Base-by-base conservation (phyloP, 2,113 vertebrate species). In the Phalacrocorax aristotelis region DNA sequence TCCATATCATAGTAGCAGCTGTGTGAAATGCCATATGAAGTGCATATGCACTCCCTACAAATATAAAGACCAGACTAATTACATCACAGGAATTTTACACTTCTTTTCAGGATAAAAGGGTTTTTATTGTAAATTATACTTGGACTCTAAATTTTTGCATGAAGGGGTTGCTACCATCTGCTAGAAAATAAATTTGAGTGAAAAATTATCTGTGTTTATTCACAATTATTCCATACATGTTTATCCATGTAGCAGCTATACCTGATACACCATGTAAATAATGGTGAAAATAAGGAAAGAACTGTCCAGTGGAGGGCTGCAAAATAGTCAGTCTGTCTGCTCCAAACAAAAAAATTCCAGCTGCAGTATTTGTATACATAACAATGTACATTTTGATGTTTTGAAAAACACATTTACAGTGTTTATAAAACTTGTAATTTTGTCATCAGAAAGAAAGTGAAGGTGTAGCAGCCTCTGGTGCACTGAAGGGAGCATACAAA, bases 381-480 rank as follows among this genome's bases (percentile, higher is more conserved):
- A 14, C 4, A 60, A 51, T 16, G 16, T 46, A 34, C 30, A 46
- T 60, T 44, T 69, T 3, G 5, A 11, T 65, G 16, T 42, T 94
- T 54, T 44, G 21, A 81, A 93, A 69, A 83, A n/a, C 4, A 62
- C 5, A 36, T 64, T 77, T 81, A 27, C 2, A 25, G n/a, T 69
- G 38, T 46, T 70, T n/a, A 34, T 57, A 36, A 88, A 82, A 55
- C 36, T 32, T 57, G 22, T 7, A 25, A 34, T 74, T 96, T 88
- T 90, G 32, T 49, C 38, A 82, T 78, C 66, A 74, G 21, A 72
- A 84, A 38, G 49, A 32, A 83, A 82, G 13, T 9, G 44, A 87
- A 86, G 61, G 32, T 61, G 25, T 17, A 79, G 46, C 57, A 72
- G 44, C 76, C 94, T 95, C 71, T 91, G 88, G 88, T 65, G 69